Percentiles rank a stretch among this genome's conserved stretches.
phyloP scores from a whole-genome alignment of 2,888 invertebrate genomes.

The Diloba caeruleocephala region DNA sequence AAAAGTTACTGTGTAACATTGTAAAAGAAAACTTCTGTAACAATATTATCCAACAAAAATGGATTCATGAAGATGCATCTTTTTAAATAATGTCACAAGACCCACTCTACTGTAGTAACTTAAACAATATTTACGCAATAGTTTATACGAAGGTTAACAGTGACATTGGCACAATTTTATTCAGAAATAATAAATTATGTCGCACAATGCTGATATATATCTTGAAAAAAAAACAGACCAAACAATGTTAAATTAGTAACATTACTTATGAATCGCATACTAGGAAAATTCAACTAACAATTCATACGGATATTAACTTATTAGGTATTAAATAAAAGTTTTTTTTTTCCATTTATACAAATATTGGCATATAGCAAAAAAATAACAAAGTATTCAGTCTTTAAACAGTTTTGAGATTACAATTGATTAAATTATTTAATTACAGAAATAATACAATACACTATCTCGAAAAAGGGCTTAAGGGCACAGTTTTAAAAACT shows the following conservation, averaged over 20 bases:
- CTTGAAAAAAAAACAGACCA: background rate
- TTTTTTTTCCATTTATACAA: too few relatives aligned
- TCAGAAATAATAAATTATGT: constrained; percentile 17
- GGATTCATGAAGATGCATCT: too few relatives aligned
- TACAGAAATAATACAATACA: constrained; percentile 27
- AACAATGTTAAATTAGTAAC: too few relatives aligned
- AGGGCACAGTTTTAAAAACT: constrained; percentile 40
- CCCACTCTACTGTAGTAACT: constrained; percentile 26
- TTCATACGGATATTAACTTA: too few relatives aligned
- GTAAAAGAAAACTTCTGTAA: too few relatives aligned
- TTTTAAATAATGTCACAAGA: constrained; percentile 19
- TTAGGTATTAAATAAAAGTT: too few relatives aligned
- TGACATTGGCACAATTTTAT: constrained; percentile 36
- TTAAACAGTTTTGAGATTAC: constrained; percentile 38
- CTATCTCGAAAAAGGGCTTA: constrained; percentile 30
- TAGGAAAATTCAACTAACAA: too few relatives aligned
- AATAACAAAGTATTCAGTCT: constrained; percentile 45
- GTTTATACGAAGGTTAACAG: constrained; percentile 31
- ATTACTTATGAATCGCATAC: too few relatives aligned
- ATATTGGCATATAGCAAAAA: constrained; percentile 9
- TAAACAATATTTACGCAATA: constrained; percentile 30
- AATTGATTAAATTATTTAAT: constrained; percentile 19
- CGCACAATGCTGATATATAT: background rate
- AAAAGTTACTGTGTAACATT: too few relatives aligned
- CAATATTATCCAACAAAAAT: too few relatives aligned